Percentiles rank a stretch among this genome's conserved stretches.
These are phyloP conservation scores for Auanema sp. DNA, from an alignment of 2,888 invertebrate genomes.

Conservation along the genomic window DNA sequence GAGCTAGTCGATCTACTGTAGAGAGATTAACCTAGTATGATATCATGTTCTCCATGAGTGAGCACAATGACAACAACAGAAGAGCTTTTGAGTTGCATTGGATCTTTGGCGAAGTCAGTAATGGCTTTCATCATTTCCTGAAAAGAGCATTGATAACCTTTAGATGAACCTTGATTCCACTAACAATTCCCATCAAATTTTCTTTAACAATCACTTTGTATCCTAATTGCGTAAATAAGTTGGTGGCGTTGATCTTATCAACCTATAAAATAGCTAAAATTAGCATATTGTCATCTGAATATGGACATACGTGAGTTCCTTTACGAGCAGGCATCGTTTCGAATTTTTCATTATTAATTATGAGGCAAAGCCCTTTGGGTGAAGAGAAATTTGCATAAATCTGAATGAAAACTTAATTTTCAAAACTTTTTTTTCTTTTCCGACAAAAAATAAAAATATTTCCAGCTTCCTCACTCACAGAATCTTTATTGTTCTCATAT, in stretches of 20 bases:
- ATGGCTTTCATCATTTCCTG: constrained; percentile 45
- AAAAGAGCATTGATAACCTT: constrained; percentile 8
- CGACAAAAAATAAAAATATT: no score
- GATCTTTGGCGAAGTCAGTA: constrained; percentile 37
- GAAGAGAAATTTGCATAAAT: constrained; percentile 54
- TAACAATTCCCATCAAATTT: constrained; percentile 50
- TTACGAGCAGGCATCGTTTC: constrained; percentile 41
- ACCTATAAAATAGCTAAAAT: constrained; percentile 11
- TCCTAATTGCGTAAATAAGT: constrained; percentile 49
- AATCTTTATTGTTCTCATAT: constrained; percentile 11
- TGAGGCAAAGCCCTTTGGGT: constrained; percentile 57
- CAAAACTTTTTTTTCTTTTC: no score
- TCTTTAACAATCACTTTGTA: constrained; percentile 48
- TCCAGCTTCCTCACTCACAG: constrained; percentile 5
- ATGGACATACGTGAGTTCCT: constrained; percentile 43
- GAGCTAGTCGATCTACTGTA: neutral
- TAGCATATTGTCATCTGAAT: neutral
- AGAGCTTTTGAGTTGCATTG: constrained; percentile 27
- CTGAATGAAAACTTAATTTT: constrained; percentile 24
- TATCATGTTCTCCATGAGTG: constrained; percentile 60
- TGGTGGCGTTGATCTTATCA: constrained; percentile 49
- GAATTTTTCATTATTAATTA: constrained; percentile 62
- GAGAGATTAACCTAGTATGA: constrained; percentile 28
- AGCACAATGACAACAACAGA: constrained; percentile 54
- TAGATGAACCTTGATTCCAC: neutral